Base-by-base conservation (phyloP, 2,888 invertebrate species). In the Isoperla grammatica region DNA sequence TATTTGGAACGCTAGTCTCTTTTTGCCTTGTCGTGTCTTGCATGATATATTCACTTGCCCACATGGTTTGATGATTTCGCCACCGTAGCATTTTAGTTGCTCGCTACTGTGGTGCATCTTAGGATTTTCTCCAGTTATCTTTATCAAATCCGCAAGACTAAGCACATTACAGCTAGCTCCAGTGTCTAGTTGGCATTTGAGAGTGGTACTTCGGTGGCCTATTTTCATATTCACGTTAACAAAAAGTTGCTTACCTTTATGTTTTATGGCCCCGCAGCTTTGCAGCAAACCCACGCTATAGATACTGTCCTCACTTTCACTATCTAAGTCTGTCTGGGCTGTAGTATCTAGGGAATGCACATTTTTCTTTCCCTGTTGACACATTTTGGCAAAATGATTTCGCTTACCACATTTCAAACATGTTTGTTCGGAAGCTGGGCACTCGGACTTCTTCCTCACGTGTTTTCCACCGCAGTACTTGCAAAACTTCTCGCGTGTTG, bases 241-340 rank as follows among this genome's bases (percentile, higher is more conserved):
- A n/a, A 42, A 42, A 9, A 42, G 13, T n/a, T 42, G 42, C 42
- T 42, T 42, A n/a, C 42, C 42, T 42, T 42, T n/a, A n/a, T n/a
- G n/a, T n/a, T n/a, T 42, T 6, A 42, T 5, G 13, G 42, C 42
- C 5, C 8, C 42, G 13, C 9, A n/a, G 42, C 13, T 42, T 42
- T 42, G n/a, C 5, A n/a, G 8, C 8, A 9, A 5, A 42, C 42
- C 13, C 8, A 42, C 5, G 42, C 8, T 42, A 15, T 42, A n/a
- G n/a, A n/a, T n/a, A n/a, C n/a, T n/a, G n/a, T n/a, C 5, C 13
- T n/a, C 13, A n/a, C 42, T 42, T 42, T 42, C 42, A n/a, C n/a
- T n/a, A n/a, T n/a, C n/a, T n/a, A n/a, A n/a, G n/a, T n/a, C n/a
- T n/a, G n/a, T n/a, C n/a, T n/a, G n/a, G n/a, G n/a, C n/a, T n/a